Percentiles rank a stretch among this genome's conserved stretches.
These are phyloP conservation scores for Hypanus sabinus DNA, from an alignment of 2,113 vertebrate genomes.

Conservation along the genomic window DNA sequence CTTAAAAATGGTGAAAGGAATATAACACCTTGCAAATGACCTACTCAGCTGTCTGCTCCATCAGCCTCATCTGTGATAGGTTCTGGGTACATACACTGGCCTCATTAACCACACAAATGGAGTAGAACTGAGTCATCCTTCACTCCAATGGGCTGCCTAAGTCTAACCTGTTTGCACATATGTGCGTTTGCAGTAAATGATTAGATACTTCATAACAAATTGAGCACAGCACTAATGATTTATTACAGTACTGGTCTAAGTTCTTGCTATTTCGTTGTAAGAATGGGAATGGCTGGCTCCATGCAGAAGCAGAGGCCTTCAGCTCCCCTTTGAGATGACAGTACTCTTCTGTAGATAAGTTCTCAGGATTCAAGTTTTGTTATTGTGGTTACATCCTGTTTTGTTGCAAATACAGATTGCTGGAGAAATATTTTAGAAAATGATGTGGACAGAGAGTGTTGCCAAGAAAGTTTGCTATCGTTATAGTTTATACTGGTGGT, in stretches of 20 bases:
- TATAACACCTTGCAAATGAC: no score
- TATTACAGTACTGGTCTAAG: neutral
- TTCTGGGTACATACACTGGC: no score
- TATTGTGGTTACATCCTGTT: neutral
- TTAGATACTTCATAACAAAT: neutral
- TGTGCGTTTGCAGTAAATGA: neutral
- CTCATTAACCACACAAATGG: no score
- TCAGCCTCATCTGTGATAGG: no score
- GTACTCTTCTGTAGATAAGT: no score
- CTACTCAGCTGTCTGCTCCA: no score
- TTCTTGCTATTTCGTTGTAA: neutral
- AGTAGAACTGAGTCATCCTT: no score
- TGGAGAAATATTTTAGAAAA: neutral
- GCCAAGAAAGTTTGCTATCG: no score
- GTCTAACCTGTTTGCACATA: neutral
- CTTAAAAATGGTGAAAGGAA: no score
- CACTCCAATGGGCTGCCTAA: no score
- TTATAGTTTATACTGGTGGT: no score
- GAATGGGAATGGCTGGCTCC: neutral
- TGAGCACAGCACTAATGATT: neutral
- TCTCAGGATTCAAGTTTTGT: neutral
- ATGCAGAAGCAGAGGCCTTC: neutral
- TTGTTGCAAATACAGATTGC: neutral
- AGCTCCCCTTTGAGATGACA: neutral
- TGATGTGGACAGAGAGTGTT: no score